phyloP scores from a whole-genome alignment of 2,888 invertebrate genomes.

The Xanthia togata region DNA sequence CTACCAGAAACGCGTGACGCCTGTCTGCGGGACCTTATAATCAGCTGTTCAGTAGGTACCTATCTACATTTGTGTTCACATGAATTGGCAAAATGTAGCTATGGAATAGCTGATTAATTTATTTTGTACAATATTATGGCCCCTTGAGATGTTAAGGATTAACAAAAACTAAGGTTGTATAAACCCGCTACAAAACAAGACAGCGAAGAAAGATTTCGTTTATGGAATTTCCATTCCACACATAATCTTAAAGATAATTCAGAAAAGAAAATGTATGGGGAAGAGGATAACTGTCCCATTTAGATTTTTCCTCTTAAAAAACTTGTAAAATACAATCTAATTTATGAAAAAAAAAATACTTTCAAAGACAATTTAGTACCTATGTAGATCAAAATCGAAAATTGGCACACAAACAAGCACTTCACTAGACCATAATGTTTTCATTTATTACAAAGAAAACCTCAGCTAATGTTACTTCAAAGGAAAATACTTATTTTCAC shows the following conservation, averaged over 20 bases:
- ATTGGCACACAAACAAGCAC: neutral
- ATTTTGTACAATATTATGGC: too few species aligned
- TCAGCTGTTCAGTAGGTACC: too few species aligned
- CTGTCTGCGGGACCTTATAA: too few species aligned
- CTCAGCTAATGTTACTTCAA: constrained; percentile 24
- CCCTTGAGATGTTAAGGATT: neutral
- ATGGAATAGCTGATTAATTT: too few species aligned
- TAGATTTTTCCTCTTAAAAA: neutral
- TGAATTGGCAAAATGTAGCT: neutral
- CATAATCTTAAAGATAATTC: neutral
- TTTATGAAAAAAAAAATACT: neutral
- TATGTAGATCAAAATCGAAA: constrained; percentile 8
- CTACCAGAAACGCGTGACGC: too few species aligned
- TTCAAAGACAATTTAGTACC: constrained; percentile 14
- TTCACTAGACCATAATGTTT: constrained; percentile 14
- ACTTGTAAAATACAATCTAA: neutral
- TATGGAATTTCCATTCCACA: neutral
- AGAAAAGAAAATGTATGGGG: too few species aligned
- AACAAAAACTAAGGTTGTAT: neutral
- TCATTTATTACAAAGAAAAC: constrained; percentile 34
- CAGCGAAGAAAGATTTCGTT: neutral
- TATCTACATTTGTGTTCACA: too few species aligned
- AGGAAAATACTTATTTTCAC: constrained; percentile 34
- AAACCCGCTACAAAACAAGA: neutral
- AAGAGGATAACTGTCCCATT: neutral